phyloP scores from a whole-genome alignment of 2,113 vertebrate genomes.

The Gasterosteus nipponicus region DNA sequence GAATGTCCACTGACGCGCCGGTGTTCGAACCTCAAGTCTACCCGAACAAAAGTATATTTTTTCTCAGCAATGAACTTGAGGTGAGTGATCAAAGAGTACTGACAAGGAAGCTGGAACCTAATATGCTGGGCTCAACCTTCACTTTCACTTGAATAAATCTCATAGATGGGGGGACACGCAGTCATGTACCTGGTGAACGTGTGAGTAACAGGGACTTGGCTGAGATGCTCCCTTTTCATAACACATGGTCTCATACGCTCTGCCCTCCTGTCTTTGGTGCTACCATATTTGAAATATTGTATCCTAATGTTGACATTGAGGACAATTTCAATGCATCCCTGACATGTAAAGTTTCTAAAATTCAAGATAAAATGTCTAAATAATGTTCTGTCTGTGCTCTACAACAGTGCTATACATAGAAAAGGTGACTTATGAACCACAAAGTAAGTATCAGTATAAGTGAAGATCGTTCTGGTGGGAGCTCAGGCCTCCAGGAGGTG shows the following conservation, averaged over 20 bases:
- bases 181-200: not conserved
- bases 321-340: not conserved
- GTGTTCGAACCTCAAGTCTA: not conserved
- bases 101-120: not conserved
- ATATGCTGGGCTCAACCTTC: not conserved
- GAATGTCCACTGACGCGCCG: not conserved
- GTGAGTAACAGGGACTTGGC: not conserved
- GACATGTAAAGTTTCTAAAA: not conserved
- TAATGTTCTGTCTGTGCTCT: not conserved
- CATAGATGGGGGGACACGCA: not conserved
- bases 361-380: not conserved
- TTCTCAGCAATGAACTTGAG: slow-evolving; percentile 52
- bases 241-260: not conserved
- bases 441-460: not conserved
- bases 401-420: not conserved
- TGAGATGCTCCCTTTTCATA: not conserved
- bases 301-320: not conserved
- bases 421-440: not conserved
- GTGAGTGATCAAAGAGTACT: slow-evolving; percentile 44
- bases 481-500: not conserved
- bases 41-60: not conserved
- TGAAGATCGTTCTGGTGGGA: not conserved
- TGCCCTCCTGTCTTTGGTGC: not conserved
- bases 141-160: not conserved
- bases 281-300: not conserved